Conservation (phyloP, 1,140 invertebrate species). For the Brachionus paranguensis region DNA sequence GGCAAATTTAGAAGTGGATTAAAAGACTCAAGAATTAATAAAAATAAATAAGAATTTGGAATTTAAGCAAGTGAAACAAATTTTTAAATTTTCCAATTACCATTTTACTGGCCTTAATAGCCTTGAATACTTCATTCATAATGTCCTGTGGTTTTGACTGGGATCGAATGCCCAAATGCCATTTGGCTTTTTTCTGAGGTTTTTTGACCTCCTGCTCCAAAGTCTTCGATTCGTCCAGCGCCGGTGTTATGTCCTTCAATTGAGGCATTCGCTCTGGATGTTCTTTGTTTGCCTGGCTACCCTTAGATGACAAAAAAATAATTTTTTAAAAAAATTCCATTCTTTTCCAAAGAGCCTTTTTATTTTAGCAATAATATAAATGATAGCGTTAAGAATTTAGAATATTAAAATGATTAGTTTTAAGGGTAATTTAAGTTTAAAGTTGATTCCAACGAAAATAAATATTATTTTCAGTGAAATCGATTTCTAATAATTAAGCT, state of each 20-base stretch:
- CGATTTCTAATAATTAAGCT: neutral
- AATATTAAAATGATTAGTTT: conserved; percentile 11
- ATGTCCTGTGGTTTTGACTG: conserved; percentile 98
- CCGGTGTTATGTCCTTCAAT: neutral
- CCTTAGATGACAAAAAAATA: neutral
- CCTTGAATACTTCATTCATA: conserved; percentile 98
- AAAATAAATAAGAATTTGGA: no score
- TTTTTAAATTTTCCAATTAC: conserved; percentile 55
- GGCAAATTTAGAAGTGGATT: no score
- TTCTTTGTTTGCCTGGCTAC: neutral
- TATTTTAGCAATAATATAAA: neutral
- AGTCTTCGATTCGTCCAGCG: neutral
- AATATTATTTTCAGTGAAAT: neutral
- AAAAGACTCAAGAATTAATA: no score
- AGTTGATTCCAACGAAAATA: neutral
- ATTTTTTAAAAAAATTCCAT: neutral
- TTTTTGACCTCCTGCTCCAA: neutral
- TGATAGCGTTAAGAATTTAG: neutral
- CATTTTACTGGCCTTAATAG: conserved; percentile 95
- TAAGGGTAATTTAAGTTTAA: neutral
- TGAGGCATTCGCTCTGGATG: conserved; percentile 39
- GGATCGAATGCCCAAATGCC: conserved; percentile 94
- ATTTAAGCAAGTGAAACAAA: no score
- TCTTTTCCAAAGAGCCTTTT: neutral
- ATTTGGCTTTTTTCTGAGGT: conserved; percentile 80